Percentiles rank a stretch among this genome's conserved stretches.
phyloP scores from a whole-genome alignment of 2,797 vertebrate species.

The Ibycter americanus region DNA sequence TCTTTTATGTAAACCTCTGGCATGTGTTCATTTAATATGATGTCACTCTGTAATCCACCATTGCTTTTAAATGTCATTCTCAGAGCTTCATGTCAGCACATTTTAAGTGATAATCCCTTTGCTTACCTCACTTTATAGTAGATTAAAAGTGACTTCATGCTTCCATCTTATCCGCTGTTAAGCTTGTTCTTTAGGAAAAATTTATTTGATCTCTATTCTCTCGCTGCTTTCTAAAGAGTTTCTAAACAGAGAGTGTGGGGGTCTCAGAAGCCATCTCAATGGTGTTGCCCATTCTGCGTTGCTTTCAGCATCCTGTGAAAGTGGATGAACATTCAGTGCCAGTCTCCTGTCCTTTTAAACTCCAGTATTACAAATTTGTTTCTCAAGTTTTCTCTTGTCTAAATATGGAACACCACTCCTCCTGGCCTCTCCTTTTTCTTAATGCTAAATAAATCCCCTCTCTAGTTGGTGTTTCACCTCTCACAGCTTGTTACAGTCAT shows the following conservation, averaged over 20 bases:
- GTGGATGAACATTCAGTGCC: neutral
- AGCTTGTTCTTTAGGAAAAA: constrained; percentile 60
- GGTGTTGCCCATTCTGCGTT: neutral
- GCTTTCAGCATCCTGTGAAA: constrained; percentile 35
- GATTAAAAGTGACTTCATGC: constrained; percentile 65
- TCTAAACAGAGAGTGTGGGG: neutral
- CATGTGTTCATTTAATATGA: constrained; percentile 61
- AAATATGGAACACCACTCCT: neutral
- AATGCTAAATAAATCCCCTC: constrained; percentile 17
- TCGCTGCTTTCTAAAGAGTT: constrained; percentile 35
- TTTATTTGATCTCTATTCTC: constrained; percentile 52
- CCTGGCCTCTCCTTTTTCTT: constrained; percentile 1
- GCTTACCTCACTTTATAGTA: constrained; percentile 64
- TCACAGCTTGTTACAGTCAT: neutral
- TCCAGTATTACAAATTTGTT: neutral
- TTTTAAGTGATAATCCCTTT: constrained; percentile 67
- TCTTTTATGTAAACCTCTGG: constrained; percentile 62
- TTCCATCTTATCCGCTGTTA: constrained; percentile 44
- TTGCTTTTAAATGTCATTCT: constrained; percentile 68
- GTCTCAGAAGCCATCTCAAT: constrained; percentile 26
- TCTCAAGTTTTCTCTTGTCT: constrained; percentile 1
- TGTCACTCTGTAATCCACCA: constrained; percentile 60
- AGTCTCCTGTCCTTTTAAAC: constrained; percentile 25
- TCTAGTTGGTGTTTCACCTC: neutral
- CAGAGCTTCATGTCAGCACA: constrained; percentile 55